These are phyloP conservation scores for Marasmarcha lunaedactyla DNA, from an alignment of 2,888 invertebrate species.

Conservation along the genomic window DNA sequence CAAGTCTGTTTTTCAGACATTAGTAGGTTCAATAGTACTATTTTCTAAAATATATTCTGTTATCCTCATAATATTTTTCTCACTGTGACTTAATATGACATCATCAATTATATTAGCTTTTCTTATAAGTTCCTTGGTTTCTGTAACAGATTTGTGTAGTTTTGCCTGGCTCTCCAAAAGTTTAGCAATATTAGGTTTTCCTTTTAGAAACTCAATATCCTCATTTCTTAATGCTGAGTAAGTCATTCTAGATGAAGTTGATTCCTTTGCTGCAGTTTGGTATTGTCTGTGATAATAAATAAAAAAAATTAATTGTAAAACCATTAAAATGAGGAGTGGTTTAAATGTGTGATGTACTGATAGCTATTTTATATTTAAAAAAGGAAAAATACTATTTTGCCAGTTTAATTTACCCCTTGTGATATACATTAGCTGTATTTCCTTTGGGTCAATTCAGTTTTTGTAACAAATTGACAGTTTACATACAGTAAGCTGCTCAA, in stretches of 20 bases:
- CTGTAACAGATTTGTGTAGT: conserved; percentile 37
- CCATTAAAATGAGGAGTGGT: too few relatives aligned
- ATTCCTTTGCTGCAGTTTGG: conserved; percentile 34
- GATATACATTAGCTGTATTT: too few relatives aligned
- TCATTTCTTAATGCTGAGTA: conserved; percentile 47
- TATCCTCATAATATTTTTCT: conserved; percentile 34
- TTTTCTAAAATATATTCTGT: conserved; percentile 48
- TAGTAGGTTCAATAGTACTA: conserved; percentile 26
- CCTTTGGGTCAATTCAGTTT: too few relatives aligned
- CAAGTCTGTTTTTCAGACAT: too few relatives aligned
- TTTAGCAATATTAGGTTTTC: conserved; percentile 43
- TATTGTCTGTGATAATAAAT: conserved; percentile 38
- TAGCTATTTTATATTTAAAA: too few relatives aligned
- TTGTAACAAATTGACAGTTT: too few relatives aligned
- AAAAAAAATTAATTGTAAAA: too few relatives aligned
- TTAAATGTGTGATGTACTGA: too few relatives aligned
- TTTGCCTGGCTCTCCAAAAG: conserved; percentile 41
- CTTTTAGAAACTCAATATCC: conserved; percentile 53
- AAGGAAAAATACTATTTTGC: too few relatives aligned
- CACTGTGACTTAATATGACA: conserved; percentile 33
- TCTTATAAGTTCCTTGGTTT: conserved; percentile 31
- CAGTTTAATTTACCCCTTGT: too few relatives aligned
- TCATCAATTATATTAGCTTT: conserved; percentile 37
- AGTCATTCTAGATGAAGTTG: conserved; percentile 36
- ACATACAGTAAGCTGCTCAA: too few relatives aligned